Evolutionary conservation across 2,888 invertebrate genomes (phyloP), one percentile per base, ranked within the genome.

Genomic region (Rhaphigaster nebulosa): DNA sequence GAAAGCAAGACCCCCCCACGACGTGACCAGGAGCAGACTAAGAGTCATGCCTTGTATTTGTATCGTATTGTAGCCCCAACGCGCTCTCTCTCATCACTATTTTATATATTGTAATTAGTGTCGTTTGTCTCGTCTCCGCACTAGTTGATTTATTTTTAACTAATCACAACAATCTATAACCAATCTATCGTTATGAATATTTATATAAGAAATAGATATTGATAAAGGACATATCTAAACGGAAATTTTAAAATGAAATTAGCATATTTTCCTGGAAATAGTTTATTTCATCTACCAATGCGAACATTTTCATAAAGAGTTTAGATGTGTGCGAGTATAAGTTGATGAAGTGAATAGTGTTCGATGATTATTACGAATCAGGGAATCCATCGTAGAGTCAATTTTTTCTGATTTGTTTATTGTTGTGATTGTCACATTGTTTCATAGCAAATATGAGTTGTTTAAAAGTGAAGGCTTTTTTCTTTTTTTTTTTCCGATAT

Each of bases 1-100:
- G 92, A 92, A 92, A 92, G 92, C 91, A 92, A 90, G 91, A 91
- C 65, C 91, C 92, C 91, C 92, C 92, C 92, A 90, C 92, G 65
- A 65, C 65, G 3, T 65, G 65, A 65, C 15, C 65, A 38, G 38
- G 90, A 52, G 52, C 65, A 26, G 45, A 87, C 54, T 8, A 41
- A 41, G 4, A 87, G 87, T 5, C 50, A 50, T n/a, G 45, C 45
- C 41, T 50, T 87, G 52, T 87, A 23, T 87, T 34, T 87, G n/a
- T n/a, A n/a, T n/a, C 12, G 29, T 54, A n/a, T 56, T 56, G 34
- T 87, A 56, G 87, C 87, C 56, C 54, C 52, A 54, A 54, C 52
- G 50, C 34, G 29, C 87, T 87, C 87, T 50, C 87, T 50, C 52
- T 45, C 45, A 87, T 50, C 52, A 50, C 52, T 87, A 50, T 87